Base-by-base conservation (phyloP, 2,797 vertebrate genomes). In the Enteromius viviparus region DNA sequence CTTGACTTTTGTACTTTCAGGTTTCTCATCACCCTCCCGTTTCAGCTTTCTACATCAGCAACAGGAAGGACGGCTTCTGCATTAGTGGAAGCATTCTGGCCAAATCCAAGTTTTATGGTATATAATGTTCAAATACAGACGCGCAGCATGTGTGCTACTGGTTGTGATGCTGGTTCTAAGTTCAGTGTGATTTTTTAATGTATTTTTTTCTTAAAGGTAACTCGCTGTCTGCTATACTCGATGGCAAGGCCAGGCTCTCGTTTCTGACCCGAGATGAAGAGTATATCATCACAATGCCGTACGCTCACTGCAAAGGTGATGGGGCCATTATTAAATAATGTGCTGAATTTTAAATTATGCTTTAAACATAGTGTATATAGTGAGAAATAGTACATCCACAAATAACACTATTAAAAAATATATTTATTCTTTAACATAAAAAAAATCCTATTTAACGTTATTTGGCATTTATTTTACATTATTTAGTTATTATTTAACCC, bases 101-200 rank as follows among this genome's bases (percentile, higher is more conserved):
- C 83, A 97, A 95, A 90, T 99, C 98, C 79, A 98, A 96, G 89
- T 99, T 98, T 92, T 99, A 99, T 21, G 98, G 98, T 99, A 95
- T 3, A 47, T 82, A 23, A 15, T 2, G 71, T 23, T n/a, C 26
- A 29, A 71, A 60, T 51, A 42, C 62, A 47, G 45, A 7, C 14
- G 17, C 10, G 4, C 23, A 60, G 47, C 7, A 6, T 45, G 3
- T 64, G 23, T 10, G 37, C n/a, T 29, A 26, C 60, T 14, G 15
- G 3, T 45, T 47, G 4, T 14, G 42, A 64, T 66, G 11, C 26
- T 62, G 62, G 45, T 72, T 32, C 37, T 79, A 23, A 83, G 26
- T 68, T 15, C 12, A 34, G 40, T 69, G 49, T 87, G 1, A 8
- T 40, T 40, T 40, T 1, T 40, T 37, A 1, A 7, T 37, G 1